These are phyloP conservation scores for Seira ritae DNA, from an alignment of 2,888 invertebrate species.

Conservation along the genomic window DNA sequence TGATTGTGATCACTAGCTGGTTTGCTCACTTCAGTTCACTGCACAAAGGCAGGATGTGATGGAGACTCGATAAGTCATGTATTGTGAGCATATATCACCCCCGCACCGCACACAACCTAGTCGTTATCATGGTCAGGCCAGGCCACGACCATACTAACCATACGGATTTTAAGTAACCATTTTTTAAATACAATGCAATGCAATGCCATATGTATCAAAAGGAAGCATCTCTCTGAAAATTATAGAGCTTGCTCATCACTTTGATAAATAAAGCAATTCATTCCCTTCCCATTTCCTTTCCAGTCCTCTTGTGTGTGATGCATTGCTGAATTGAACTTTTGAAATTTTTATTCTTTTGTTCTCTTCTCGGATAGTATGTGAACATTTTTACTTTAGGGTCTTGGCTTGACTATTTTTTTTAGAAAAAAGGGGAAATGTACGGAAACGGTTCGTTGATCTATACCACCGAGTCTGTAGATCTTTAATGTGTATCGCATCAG, in stretches of 20 bases:
- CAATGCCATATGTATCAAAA: too few species aligned
- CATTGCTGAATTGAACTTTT: not conserved
- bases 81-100: conserved; percentile 17
- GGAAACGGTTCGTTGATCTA: conserved; percentile 51
- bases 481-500: conserved; percentile 17
- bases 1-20: too few species aligned
- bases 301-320: not conserved
- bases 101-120: too few species aligned
- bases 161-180: too few species aligned
- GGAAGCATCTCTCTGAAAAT: too few species aligned
- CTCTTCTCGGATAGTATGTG: too few species aligned
- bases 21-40: too few species aligned
- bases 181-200: too few species aligned
- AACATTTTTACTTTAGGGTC: not conserved
- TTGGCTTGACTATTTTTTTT: not conserved
- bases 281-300: conserved; percentile 36
- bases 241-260: too few species aligned
- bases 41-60: conserved; percentile 22
- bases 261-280: conserved; percentile 23
- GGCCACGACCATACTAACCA: too few species aligned
- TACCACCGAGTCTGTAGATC: too few species aligned
- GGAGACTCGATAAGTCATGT: conserved; percentile 24
- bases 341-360: conserved; percentile 11
- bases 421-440: conserved; percentile 24
- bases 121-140: too few species aligned